Evolutionary conservation across 2,113 vertebrate species (phyloP).

Genomic region (Galeopterus variegatus): DNA sequence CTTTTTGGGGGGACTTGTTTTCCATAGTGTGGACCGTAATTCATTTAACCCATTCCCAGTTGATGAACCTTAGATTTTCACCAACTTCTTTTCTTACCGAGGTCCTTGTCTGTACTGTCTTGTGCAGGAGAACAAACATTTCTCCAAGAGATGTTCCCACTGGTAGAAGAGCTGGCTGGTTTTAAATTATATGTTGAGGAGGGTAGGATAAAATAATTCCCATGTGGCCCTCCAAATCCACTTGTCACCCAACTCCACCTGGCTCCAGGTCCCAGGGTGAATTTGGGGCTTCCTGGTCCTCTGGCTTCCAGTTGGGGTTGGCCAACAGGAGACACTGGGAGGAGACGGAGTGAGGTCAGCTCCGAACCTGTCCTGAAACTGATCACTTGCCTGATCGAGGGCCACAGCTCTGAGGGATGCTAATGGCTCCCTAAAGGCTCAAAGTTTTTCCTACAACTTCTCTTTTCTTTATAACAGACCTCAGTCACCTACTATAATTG

Average conservation of each 20-base stretch:
- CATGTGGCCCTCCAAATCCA: not conserved
- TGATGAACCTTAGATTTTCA: not conserved
- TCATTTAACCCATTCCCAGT: not conserved
- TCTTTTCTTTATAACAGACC: not conserved
- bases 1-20: not conserved
- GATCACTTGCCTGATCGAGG: not conserved
- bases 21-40: not conserved
- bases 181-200: not conserved
- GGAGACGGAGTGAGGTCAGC: not conserved
- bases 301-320: not conserved
- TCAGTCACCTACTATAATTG: not conserved
- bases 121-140: not conserved
- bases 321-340: not conserved
- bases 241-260: not conserved
- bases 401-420: not conserved
- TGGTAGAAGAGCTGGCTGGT: not conserved
- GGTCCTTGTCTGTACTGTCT: not conserved
- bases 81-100: not conserved
- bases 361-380: not conserved
- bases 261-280: accelerated
- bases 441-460: not conserved
- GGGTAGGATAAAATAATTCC: not conserved
- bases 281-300: accelerated
- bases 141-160: too few species aligned
- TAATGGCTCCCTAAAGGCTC: not conserved